Conservation (phyloP, 2,888 invertebrate genomes). For the Eristalis tenax region DNA sequence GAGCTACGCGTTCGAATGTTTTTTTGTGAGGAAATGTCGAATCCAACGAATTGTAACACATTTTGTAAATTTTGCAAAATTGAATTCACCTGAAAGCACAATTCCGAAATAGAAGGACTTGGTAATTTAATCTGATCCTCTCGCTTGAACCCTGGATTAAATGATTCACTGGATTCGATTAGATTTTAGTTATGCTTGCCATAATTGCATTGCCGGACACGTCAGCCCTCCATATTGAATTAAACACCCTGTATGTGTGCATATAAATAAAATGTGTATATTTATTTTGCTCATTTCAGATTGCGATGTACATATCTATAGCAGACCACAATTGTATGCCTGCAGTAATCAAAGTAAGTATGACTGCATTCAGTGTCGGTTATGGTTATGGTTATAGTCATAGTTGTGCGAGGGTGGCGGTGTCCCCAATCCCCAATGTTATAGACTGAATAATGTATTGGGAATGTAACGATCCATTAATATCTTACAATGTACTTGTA, state of each 20-base stretch:
- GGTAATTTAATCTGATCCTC: not conserved
- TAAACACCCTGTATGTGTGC: not conserved
- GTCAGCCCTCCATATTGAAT: not conserved
- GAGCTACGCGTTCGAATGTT: not conserved
- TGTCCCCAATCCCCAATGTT: not conserved
- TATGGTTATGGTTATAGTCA: not conserved
- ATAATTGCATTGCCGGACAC: not conserved
- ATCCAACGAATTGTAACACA: not conserved
- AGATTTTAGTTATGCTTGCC: not conserved
- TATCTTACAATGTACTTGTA: not conserved
- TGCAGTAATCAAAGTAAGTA: conserved; percentile 59
- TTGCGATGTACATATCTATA: conserved; percentile 57
- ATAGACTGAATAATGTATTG: conserved; percentile 13
- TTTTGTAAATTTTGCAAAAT: conserved; percentile 1
- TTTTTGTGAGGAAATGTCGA: not conserved
- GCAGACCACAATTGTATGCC: conserved; percentile 24
- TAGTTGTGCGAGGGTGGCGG: not conserved
- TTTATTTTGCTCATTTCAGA: conserved; percentile 36
- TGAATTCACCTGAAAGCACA: not conserved
- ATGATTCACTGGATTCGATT: not conserved
- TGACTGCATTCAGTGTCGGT: not conserved
- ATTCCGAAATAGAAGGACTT: not conserved
- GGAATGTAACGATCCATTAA: conserved; percentile 14
- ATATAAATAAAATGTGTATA: not conserved
- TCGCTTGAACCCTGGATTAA: not conserved